Evolutionary conservation across 2,888 invertebrate species (phyloP).

Genomic region (Mythimna ferrago): DNA sequence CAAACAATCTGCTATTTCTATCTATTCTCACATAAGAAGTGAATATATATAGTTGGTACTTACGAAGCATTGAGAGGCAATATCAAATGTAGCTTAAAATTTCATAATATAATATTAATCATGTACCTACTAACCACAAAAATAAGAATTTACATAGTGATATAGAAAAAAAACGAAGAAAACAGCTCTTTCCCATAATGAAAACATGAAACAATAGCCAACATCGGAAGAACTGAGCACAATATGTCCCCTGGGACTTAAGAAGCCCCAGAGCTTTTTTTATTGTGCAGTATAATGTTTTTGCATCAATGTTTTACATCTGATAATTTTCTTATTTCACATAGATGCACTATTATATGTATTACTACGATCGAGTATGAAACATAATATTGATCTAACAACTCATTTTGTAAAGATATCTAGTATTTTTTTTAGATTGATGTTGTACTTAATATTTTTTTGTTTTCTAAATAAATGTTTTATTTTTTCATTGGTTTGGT

Average conservation of each 20-base stretch:
- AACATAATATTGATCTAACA: conserved; percentile 24
- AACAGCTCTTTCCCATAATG: not conserved
- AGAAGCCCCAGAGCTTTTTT: too few species aligned
- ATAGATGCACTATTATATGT: conserved; percentile 5
- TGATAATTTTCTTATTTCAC: conserved; percentile 1
- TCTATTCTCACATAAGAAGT: conserved; percentile 6
- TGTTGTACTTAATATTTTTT: conserved; percentile 71
- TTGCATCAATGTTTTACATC: conserved; percentile 26
- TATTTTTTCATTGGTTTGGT: conserved; percentile 63
- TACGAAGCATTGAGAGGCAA: conserved; percentile 46
- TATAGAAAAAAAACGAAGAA: conserved; percentile 9
- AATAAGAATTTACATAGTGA: conserved; percentile 13
- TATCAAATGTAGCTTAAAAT: conserved; percentile 37
- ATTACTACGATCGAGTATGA: not conserved
- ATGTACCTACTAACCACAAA: conserved; percentile 36
- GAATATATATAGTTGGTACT: conserved; percentile 1
- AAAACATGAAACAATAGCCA: not conserved
- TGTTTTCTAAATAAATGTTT: conserved; percentile 68
- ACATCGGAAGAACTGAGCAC: too few species aligned
- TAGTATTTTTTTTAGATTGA: conserved; percentile 51
- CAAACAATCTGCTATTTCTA: not conserved
- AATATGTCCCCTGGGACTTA: too few species aligned
- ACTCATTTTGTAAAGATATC: conserved; percentile 9
- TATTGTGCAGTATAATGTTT: too few species aligned
- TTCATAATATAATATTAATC: conserved; percentile 23